Evolutionary conservation across 2,113 vertebrate species (phyloP).

Genomic region (Dascyllus trimaculatus): DNA sequence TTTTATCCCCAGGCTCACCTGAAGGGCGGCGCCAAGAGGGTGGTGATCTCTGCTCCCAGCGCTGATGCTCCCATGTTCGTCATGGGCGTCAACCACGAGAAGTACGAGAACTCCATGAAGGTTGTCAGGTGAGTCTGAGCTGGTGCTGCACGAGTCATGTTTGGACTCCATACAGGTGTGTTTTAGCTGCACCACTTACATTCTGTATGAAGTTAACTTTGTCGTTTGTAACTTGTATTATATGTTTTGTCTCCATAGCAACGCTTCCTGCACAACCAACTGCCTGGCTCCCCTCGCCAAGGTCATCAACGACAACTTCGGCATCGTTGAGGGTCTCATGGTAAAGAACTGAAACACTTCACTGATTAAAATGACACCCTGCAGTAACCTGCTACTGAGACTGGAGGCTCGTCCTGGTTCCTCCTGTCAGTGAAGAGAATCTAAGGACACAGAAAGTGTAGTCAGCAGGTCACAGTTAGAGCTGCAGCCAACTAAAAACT

Average conservation of each 20-base stretch:
- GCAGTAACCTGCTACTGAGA: too few relatives aligned
- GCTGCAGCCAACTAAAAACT: too few relatives aligned
- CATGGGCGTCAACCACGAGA: constrained; percentile 95
- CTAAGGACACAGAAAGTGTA: too few relatives aligned
- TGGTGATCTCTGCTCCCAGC: constrained; percentile 94
- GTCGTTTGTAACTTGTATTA: too few relatives aligned
- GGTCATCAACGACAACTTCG: constrained; percentile 96
- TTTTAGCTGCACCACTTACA: too few relatives aligned
- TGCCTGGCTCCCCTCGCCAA: constrained; percentile 97
- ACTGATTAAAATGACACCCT: too few relatives aligned
- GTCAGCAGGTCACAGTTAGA: too few relatives aligned
- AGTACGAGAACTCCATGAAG: constrained; percentile 91
- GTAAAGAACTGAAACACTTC: constrained; percentile 78
- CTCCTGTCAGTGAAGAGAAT: too few relatives aligned
- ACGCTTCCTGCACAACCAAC: constrained; percentile 98
- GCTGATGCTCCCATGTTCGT: constrained; percentile 97
- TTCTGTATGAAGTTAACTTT: too few relatives aligned
- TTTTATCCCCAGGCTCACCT: constrained; percentile 86
- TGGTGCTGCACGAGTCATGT: neutral
- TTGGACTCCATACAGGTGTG: too few relatives aligned
- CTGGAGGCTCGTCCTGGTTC: too few relatives aligned
- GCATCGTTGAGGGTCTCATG: constrained; percentile 96
- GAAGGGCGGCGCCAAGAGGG: constrained; percentile 94
- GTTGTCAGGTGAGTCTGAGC: constrained; percentile 88
- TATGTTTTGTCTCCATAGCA: constrained; percentile 80